Base-by-base conservation (phyloP, 2,113 vertebrate genomes). In the Atractosteus spatula region DNA sequence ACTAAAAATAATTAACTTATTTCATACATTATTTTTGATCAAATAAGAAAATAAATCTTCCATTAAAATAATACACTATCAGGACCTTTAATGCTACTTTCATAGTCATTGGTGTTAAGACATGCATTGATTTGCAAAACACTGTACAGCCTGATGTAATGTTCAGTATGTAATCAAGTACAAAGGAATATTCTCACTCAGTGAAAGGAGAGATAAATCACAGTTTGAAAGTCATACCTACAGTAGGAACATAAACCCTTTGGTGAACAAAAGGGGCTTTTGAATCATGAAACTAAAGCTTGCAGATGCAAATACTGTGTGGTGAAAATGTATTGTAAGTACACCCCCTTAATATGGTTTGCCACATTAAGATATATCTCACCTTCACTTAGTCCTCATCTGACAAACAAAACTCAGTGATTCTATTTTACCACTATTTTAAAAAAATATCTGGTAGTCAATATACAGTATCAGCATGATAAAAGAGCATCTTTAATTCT, bases 11-110 rank as follows among this genome's bases (percentile, higher is more conserved):
- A 29, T 29, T 29, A 29, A 29, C 29, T 29, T 29, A 62, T 61
- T 66, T 70, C 76, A 79, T 82, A 72, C 68, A 82, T 83, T 79
- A 81, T 76, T 75, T 73, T 72, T 56, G 66, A 74, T 79, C 71
- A 74, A 85, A 79, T 54, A 63, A 73, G 76, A 10, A 44, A 64
- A 80, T 83, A 78, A 66, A 76, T 79, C 78, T 81, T 83, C 83
- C 81, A 83, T 85, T 85, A 78, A 62, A 61, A 65, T 74, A 74
- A 74, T 67, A 68, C 54, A 74, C 66, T 68, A 66, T 41, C 16
- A 45, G 65, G 14, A 41, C 65, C 62, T 44, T 73, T 70, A 59
- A 74, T 68, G 68, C 81, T 69, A 54, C 71, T 77, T 73, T 74
- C 67, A 70, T 55, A 68, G 47, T 42, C 70, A 68, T 71, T 76